Evolutionary conservation across 2,888 invertebrate genomes (phyloP).

Genomic region (Macrosiphum euphorbiae): DNA sequence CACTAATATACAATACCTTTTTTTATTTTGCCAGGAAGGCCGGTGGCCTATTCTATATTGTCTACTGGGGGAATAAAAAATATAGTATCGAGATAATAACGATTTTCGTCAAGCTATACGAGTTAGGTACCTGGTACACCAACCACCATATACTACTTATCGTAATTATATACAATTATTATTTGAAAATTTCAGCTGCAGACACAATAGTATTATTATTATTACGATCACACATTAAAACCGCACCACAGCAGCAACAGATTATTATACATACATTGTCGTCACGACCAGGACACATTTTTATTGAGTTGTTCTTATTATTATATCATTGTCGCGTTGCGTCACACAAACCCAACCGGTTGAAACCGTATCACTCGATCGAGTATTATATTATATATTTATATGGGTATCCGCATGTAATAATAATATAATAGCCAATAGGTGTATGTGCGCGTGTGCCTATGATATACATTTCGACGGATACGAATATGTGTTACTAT

Average conservation of each 20-base stretch:
- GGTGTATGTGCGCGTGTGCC: not conserved
- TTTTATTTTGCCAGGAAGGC: too few species aligned
- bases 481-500: not conserved
- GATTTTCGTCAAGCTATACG: not conserved
- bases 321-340: conserved; percentile 22
- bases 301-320: conserved; percentile 3
- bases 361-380: conserved; percentile 30
- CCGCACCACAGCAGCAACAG: not conserved
- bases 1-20: too few species aligned
- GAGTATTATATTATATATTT: not conserved
- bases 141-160: not conserved
- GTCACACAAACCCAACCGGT: conserved; percentile 17
- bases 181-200: not conserved
- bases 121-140: not conserved
- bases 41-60: too few species aligned
- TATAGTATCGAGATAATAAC: not conserved
- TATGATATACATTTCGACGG: conserved; percentile 19
- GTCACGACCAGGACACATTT: not conserved
- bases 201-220: not conserved
- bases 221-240: not conserved
- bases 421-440: not conserved
- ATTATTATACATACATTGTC: not conserved
- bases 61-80: too few species aligned
- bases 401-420: not conserved
- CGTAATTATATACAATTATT: not conserved